phyloP scores from a whole-genome alignment of 2,113 vertebrate genomes.

The Phalacrocorax carbo region DNA sequence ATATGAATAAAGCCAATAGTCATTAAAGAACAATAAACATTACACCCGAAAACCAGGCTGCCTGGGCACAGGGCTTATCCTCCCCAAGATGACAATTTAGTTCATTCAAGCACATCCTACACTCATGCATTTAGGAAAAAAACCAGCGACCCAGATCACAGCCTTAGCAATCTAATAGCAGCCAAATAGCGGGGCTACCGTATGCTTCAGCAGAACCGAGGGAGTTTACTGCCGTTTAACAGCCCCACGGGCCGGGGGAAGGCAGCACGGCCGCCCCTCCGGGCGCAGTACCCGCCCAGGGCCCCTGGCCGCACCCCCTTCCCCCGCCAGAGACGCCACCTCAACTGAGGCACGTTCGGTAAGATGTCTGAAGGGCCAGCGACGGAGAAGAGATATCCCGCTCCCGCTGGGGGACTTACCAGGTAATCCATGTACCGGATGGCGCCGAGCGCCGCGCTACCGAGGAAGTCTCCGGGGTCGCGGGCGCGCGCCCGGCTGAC shows the following conservation, averaged over 20 bases:
- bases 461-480: neutral
- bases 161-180: conserved; percentile 63
- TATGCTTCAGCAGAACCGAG: conserved; percentile 39
- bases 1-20: neutral
- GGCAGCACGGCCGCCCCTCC: neutral
- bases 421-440: neutral
- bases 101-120: conserved; percentile 20
- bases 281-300: neutral
- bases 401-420: neutral
- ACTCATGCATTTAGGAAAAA: conserved; percentile 44
- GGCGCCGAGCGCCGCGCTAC: neutral
- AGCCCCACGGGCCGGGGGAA: neutral
- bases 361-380: neutral
- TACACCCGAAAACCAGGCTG: neutral
- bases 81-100: neutral
- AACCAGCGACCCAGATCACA: conserved; percentile 31
- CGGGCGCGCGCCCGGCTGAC: too few relatives aligned
- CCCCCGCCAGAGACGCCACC: too few relatives aligned
- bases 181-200: conserved; percentile 52
- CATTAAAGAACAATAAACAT: conserved; percentile 68
- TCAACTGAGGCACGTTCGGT: too few relatives aligned
- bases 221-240: conserved; percentile 58
- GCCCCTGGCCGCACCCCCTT: neutral
- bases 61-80: neutral
- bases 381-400: too few relatives aligned